Evolutionary conservation across 2,797 vertebrate genomes (phyloP), one percentile per base, ranked within the genome.

Genomic region (Loris lydekkerianus): DNA sequence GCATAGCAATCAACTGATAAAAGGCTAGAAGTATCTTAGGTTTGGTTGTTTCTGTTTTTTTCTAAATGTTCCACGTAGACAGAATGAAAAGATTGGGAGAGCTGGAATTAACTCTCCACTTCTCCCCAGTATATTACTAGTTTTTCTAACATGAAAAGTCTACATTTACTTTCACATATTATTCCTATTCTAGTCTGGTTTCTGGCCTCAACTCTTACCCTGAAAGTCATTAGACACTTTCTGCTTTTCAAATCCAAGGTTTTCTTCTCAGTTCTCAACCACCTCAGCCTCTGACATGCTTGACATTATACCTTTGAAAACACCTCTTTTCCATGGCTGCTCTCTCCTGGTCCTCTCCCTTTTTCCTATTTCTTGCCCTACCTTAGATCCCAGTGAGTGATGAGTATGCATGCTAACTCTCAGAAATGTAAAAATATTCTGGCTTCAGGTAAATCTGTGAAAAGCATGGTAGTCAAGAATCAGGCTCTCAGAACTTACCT

Each of bases 1-100:
- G 86, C 15, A 63, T 23, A 87, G 67, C 86, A 86, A 96, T 70
- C 92, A 91, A 81, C 40, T 78, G 37, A 85, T 73, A 29, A 88
- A 78, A 87, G 8, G 9, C 8, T 25, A n/a, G 13, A 27, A 89
- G 17, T 34, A 9, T 69, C 34, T 91, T 60, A 13, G 21, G 29
- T 27, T 34, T 89, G n/a, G 78, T 27, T 70, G 67, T 76, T 13
- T 87, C 95, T 78, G 86, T 86, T 96, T 61, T 61, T 58, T 27
- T 49, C 27, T 60, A 67, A 80, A 29, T 37, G 10, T 17, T 92
- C 8, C 27, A 4, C 15, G 11, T 29, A 91, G 9, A 89, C 17
- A 88, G 14, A 84, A 69, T 77, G 15, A 73, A 65, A 86, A 92
- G 82, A 80, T 53, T 0, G 0, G 84, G 23, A 90, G 37, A 84